A percentile compares a stretch with the other conserved stretches of the same genome.
Evolutionary conservation across 30 jellyfish, hydroid and myxozoan species (phyloP).

Genomic region (Mastigias papua): DNA sequence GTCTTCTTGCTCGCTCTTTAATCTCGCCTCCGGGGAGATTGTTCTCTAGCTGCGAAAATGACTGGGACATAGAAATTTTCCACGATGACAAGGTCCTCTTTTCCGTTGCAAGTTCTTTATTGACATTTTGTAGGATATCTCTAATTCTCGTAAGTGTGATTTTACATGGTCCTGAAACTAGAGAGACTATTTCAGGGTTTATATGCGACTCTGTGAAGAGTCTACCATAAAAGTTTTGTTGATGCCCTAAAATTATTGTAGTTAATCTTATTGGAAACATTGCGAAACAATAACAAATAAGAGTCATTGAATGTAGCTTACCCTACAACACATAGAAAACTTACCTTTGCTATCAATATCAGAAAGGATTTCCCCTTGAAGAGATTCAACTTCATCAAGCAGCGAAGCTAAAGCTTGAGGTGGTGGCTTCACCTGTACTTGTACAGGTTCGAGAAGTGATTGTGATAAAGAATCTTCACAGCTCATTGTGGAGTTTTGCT

Average conservation of each 20-base stretch:
- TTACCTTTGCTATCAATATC: too few relatives aligned
- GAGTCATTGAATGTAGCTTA: too few relatives aligned
- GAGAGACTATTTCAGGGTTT: too few relatives aligned
- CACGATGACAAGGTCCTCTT: conserved; percentile 23
- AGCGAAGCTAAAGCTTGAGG: background rate
- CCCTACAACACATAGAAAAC: too few relatives aligned
- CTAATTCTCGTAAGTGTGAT: conserved; percentile 20
- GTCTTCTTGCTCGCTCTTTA: conserved; percentile 19
- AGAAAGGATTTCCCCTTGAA: conserved; percentile 13
- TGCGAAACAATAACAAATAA: too few relatives aligned
- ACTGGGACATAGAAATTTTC: conserved; percentile 32
- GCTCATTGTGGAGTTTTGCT: conserved; percentile 1
- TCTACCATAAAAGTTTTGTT: too few relatives aligned
- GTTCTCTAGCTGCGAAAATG: conserved; percentile 25
- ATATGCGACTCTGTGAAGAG: too few relatives aligned
- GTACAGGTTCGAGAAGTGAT: conserved; percentile 29
- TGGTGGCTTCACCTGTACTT: background rate
- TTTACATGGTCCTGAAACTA: background rate
- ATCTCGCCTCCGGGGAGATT: conserved; percentile 4
- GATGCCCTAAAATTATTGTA: too few relatives aligned
- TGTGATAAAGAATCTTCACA: conserved; percentile 49
- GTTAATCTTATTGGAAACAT: too few relatives aligned
- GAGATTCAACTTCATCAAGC: conserved; percentile 48
- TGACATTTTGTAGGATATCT: conserved; percentile 19
- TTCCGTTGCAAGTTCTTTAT: conserved; percentile 20